Base-by-base conservation (phyloP, 2,113 vertebrate genomes). In the Pyrgilauda ruficollis region DNA sequence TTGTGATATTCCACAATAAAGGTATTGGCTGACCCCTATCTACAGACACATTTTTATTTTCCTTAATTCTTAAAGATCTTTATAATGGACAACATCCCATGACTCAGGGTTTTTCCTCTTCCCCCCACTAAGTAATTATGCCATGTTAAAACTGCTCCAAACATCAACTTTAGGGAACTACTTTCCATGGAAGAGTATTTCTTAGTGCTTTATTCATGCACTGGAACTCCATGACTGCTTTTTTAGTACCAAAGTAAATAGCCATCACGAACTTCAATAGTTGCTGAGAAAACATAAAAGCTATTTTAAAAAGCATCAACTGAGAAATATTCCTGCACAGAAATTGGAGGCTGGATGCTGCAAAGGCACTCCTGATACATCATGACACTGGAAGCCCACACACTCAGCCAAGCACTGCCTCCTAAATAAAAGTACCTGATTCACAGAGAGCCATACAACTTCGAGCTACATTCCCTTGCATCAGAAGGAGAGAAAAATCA, bases 171-270 rank as follows among this genome's bases (percentile, higher is more conserved):
- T 11, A 55, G 13, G 35, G 67, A 52, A 77, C 33, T 61, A 6
- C 49, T 86, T 90, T 64, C 58, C 89, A 30, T 50, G 17, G 47
- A 77, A 83, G 27, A 84, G 14, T 55, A 52, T 55, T 90, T 90
- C 67, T 87, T 30, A 61, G 39, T 16, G 26, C 37, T 95, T 86
- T 64, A 58, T 31, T 75, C 56, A 75, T 39, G 78, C 33, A 56
- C 10, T 47, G 16, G 62, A 91, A 83, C 28, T 90, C 7, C 1
- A 18, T 59, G 66, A 15, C 33, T 44, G 4, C 9, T 2, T 35
- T 96, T 90, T 87, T 56, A 81, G 80, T 24, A 91, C 10, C 46
- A 17, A 90, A 80, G 28, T 53, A 90, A 94, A 95, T 33, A 85
- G 79, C 19, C 23, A 80, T 49, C 86, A 89, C 31, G 52, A 82